A percentile compares a stretch with the other conserved stretches of the same genome.
Evolutionary conservation across 2,113 vertebrate species (phyloP).

Genomic region (Cardinalis cardinalis): DNA sequence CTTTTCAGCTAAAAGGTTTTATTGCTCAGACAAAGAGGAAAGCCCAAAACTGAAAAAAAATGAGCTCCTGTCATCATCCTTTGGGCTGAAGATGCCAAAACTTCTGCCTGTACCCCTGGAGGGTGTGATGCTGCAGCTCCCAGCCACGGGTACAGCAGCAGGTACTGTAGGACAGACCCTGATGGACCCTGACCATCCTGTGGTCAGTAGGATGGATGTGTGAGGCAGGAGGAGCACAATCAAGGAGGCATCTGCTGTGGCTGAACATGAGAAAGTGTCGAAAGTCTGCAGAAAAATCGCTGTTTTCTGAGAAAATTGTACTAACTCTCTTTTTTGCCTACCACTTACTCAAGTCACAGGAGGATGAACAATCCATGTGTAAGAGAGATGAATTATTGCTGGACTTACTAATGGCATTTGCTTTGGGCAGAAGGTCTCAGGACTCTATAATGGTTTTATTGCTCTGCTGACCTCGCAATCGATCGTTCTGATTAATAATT

Average conservation of each 20-base stretch:
- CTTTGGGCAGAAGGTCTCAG: neutral
- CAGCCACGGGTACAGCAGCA: fast-evolving
- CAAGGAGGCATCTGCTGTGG: neutral
- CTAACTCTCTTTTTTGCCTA: neutral
- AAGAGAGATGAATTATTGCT: slow-evolving; percentile 12
- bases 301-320: neutral
- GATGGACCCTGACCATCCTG: no score
- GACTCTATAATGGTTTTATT: neutral
- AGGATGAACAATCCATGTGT: neutral
- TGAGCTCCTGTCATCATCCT: neutral
- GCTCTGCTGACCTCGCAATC: slow-evolving; percentile 20
- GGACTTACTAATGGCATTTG: neutral
- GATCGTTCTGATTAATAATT: slow-evolving; percentile 6
- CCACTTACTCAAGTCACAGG: neutral
- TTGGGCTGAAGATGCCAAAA: neutral
- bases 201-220: neutral
- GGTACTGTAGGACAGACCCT: neutral
- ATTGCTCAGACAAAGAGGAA: neutral
- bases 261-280: neutral
- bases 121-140: neutral
- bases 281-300: neutral
- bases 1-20: neutral
- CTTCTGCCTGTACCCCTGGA: neutral
- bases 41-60: neutral
- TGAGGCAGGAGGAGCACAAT: neutral